Evolutionary conservation across 2,797 vertebrate species (phyloP).

Genomic region (Muscicapa striata): DNA sequence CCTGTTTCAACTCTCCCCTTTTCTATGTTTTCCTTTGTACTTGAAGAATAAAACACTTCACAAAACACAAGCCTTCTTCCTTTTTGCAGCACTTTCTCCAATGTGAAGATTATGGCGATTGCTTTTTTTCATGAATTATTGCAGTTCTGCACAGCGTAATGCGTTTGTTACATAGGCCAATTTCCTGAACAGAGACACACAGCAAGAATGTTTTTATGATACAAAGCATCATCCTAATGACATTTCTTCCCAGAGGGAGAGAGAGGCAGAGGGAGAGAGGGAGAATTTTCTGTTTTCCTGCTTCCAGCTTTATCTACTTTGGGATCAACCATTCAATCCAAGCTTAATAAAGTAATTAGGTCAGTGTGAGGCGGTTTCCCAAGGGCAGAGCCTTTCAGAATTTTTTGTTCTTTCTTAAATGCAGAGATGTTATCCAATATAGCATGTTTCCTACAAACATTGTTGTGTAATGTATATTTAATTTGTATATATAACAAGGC

Average conservation of each 20-base stretch:
- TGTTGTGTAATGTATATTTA: not conserved
- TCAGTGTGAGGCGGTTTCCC: slow-evolving; percentile 41
- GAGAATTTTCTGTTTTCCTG: slow-evolving; percentile 39
- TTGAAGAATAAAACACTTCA: not conserved
- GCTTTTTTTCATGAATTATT: not conserved
- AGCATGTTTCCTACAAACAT: not conserved
- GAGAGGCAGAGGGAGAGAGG: not conserved
- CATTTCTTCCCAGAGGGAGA: slow-evolving; percentile 22
- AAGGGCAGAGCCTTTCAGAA: slow-evolving; percentile 31
- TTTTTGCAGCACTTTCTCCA: not conserved
- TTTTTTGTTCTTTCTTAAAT: slow-evolving; percentile 51
- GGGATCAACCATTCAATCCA: slow-evolving; percentile 57
- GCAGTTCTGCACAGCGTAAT: not conserved
- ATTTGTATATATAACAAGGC: not conserved
- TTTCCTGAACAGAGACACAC: not conserved
- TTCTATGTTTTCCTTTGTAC: not conserved
- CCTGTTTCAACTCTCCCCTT: not conserved
- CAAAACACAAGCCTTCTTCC: not conserved
- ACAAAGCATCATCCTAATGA: not conserved
- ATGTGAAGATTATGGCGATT: not conserved
- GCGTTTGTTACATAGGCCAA: not conserved
- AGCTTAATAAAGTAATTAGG: slow-evolving; percentile 66
- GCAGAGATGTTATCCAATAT: not conserved
- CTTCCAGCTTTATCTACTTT: slow-evolving; percentile 56
- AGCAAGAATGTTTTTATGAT: not conserved